Percentiles rank a stretch among this genome's conserved stretches.
phyloP scores from a whole-genome alignment of 2,888 invertebrate genomes.

The Acanthosepion esculentum region DNA sequence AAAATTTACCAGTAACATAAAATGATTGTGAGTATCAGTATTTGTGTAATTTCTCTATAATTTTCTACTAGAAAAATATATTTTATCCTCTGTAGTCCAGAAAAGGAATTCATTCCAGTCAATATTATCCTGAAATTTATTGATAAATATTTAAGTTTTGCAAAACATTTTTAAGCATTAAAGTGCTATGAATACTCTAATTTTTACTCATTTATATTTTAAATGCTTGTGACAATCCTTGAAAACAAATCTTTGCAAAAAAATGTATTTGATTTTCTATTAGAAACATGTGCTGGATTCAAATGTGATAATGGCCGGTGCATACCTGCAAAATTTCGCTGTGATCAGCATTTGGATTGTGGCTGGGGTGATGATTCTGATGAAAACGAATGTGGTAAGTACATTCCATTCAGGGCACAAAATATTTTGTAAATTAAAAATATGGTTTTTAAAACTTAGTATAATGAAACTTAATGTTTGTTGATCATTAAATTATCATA shows the following conservation, averaged over 20 bases:
- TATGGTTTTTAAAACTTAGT: not conserved
- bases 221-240: not conserved
- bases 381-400: not conserved
- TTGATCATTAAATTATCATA: not conserved
- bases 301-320: not conserved
- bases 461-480: not conserved
- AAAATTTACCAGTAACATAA: too few relatives aligned
- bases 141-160: too few relatives aligned
- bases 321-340: not conserved
- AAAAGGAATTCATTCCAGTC: not conserved
- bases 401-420: not conserved
- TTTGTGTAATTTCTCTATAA: too few relatives aligned
- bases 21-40: too few relatives aligned
- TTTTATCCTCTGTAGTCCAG: not conserved
- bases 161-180: too few relatives aligned
- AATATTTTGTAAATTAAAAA: not conserved
- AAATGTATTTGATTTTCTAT: not conserved
- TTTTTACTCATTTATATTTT: too few relatives aligned
- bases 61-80: too few relatives aligned
- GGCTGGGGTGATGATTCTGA: slow-evolving; percentile 33
- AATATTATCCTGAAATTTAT: too few relatives aligned
- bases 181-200: too few relatives aligned
- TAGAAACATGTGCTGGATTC: not conserved
- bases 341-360: not conserved
- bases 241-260: not conserved